Evolutionary conservation across 2,113 vertebrate genomes (phyloP).

Genomic region (Nesogale talazaci): DNA sequence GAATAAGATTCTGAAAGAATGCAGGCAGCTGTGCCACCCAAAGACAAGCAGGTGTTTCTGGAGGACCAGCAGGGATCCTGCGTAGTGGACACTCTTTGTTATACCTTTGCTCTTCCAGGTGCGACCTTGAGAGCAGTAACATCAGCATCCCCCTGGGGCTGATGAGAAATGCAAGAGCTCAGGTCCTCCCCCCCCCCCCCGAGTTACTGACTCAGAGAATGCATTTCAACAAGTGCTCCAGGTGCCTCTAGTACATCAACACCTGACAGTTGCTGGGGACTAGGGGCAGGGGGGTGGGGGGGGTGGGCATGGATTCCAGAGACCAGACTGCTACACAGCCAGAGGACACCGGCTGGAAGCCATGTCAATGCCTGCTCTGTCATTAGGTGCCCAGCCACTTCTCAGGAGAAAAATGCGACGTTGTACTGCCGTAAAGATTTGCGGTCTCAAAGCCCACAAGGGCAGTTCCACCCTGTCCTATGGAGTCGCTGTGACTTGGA

Average conservation of each 20-base stretch:
- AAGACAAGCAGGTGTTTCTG: background rate
- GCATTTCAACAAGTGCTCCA: background rate
- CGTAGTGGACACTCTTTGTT: background rate
- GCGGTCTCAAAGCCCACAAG: too few species aligned
- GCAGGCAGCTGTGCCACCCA: background rate
- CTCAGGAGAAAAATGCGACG: too few species aligned
- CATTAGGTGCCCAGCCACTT: too few species aligned
- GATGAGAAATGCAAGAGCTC: background rate
- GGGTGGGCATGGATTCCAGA: rapidly evolving
- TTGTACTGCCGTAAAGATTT: too few species aligned
- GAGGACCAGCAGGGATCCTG: background rate
- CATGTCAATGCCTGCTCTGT: background rate
- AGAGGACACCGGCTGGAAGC: background rate
- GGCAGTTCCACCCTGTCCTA: too few species aligned
- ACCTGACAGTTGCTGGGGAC: background rate
- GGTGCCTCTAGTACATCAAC: background rate
- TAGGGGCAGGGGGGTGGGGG: too few species aligned
- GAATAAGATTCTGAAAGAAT: background rate
- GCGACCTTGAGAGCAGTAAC: background rate
- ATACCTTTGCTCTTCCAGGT: too few species aligned
- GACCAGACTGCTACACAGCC: background rate
- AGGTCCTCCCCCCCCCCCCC: too few species aligned
- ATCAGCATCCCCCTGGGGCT: background rate
- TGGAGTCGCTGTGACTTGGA: too few species aligned
- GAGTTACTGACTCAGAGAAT: background rate